Evolutionary conservation across 2,888 invertebrate genomes (phyloP), one percentile per base, ranked within the genome.

Genomic region (Cephus spinipes): DNA sequence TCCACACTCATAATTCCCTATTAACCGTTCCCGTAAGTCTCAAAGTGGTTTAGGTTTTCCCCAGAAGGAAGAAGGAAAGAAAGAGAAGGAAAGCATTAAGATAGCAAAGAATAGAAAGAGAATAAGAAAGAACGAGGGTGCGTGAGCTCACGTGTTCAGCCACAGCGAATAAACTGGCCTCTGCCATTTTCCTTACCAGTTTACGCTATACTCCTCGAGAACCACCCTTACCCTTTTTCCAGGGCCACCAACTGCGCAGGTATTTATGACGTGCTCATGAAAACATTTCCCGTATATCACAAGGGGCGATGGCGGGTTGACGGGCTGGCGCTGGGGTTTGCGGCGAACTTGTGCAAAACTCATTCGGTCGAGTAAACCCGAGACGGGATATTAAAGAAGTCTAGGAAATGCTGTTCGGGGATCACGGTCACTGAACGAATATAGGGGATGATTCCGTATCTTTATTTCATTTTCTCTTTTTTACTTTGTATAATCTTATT

Each of bases 241-340:
- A 55, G 55, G n/a, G 73, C 80, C 12, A 76, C 55, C 73, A 75
- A 77, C 81, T 77, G 81, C 81, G 80, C 77, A 82, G 85, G 87
- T 89, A 88, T 88, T 89, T 89, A 89, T 87, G 87, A 88, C 84
- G 84, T 84, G 83, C 86, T 83, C 81, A 82, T 86, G 87, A 88
- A 88, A 89, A 89, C 86, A 87, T 89, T 88, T 87, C 85, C 84
- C 87, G 87, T 89, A 87, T 88, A 89, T 89, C 86, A 87, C 77
- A 82, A 81, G 78, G 15, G 11, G 69, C 15, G 68, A 11, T 23
- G 55, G 55, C 55, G 55, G 55, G 55, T 55, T 55, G 23, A 55
- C 55, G 55, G 55, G 55, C 23, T 23, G 55, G 23, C 23, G 55
- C 23, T 55, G 55, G 55, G 55, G 55, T 23, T 55, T 55, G 55